Base-by-base conservation (phyloP, 2,888 invertebrate species). In the Drosophila multiciliata region DNA sequence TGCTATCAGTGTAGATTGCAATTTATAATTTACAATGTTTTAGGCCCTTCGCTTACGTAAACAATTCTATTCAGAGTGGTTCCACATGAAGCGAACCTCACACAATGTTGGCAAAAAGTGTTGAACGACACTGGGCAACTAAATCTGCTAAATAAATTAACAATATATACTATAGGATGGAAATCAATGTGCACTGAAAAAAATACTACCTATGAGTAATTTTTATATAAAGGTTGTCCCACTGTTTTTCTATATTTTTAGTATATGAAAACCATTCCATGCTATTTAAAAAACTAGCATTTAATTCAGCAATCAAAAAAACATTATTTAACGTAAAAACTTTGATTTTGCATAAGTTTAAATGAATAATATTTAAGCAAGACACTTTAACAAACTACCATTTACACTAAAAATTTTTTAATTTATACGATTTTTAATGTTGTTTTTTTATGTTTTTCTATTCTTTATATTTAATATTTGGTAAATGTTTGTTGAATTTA, bases 41-140 rank as follows among this genome's bases (percentile, higher is more conserved):
- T 32, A 23, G 23, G 67, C 68, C 20, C 48, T 8, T 5, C 5
- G 29, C 26, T 77, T 77, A 75, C 79, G 75, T 66, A 79, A 77
- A 35, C 7, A 20, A n/a, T 32, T 15, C 49, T 32, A 55, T 35
- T 15, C 38, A 4, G 40, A 55, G 35, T 45, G 57, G 6, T 36
- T 57, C 12, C 26, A 29, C 11, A 50, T 20, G 35, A 23, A 35
- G 40, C 55, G 48, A 64, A 55, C 73, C 62, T 38, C 36, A 53
- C 64, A 78, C 68, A 73, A 76, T 78, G 73, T 78, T 60, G 12
- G 23, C 45, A 73, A 50, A 61, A 62, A 36, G 38, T 73, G 59
- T 49, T 38, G 35, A 35, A 15, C 61, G n/a, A 35, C 12, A 8
- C 58, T 38, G 40, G 23, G 40, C 38, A 40, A 49, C 49, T 48